Percentiles rank a stretch among this genome's conserved stretches.
These are phyloP conservation scores for Dendroctonus valens DNA, from an alignment of 1,140 invertebrate genomes.

Conservation along the genomic window DNA sequence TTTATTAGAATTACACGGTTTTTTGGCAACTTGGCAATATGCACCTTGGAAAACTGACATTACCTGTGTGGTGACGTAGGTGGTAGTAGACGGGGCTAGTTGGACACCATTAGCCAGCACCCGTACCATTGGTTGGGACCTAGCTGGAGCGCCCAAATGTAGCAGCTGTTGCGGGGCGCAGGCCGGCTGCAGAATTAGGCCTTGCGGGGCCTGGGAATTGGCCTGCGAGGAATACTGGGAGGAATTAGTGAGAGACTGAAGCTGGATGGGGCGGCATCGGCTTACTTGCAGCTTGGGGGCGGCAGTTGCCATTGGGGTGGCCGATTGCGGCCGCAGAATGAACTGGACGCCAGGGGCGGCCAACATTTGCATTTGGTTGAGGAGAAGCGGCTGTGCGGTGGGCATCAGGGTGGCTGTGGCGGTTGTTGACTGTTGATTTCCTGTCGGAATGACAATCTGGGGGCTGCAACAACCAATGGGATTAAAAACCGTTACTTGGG, in stretches of 20 bases:
- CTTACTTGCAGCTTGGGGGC: constrained; percentile 28
- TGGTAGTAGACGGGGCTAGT: constrained; percentile 47
- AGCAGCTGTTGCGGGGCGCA: constrained; percentile 41
- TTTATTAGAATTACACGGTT: neutral
- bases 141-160: constrained; percentile 46
- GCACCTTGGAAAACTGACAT: neutral
- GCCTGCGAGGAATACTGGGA: constrained; percentile 4
- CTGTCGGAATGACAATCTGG: constrained; percentile 47
- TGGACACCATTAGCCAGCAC: constrained; percentile 55
- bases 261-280: constrained; percentile 13
- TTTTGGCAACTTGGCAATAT: neutral
- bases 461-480: constrained; percentile 34
- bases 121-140: constrained; percentile 54
- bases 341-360: constrained; percentile 54
- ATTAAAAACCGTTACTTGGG: too few species aligned
- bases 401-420: constrained; percentile 46
- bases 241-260: constrained; percentile 11
- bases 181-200: constrained; percentile 48
- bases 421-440: constrained; percentile 38
- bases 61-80: constrained; percentile 46
- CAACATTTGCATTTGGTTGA: constrained; percentile 49
- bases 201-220: constrained; percentile 49
- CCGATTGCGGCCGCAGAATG: constrained; percentile 54
- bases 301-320: constrained; percentile 46
- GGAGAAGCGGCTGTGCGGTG: constrained; percentile 46